Percentiles rank a stretch among this genome's conserved stretches.
phyloP scores from a whole-genome alignment of 2,888 invertebrate species.

The Lithodes maja region DNA sequence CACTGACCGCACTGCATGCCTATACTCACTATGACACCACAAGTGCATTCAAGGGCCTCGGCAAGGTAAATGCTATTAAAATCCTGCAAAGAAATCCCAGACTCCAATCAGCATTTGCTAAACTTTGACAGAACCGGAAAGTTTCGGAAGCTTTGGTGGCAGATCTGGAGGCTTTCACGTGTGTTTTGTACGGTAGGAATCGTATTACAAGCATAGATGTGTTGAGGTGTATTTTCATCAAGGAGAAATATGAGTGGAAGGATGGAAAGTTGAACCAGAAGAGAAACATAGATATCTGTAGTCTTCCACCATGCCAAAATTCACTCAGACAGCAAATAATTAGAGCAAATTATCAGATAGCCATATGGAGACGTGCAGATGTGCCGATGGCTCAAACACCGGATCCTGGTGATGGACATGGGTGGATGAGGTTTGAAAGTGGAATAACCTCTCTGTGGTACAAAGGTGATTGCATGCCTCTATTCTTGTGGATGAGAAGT shows the following conservation, averaged over 20 bases:
- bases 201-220: neutral
- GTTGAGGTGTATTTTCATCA: neutral
- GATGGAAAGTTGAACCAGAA: neutral
- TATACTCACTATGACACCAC: neutral
- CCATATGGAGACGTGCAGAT: constrained; percentile 7
- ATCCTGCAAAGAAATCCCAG: neutral
- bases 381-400: neutral
- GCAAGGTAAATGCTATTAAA: constrained; percentile 5
- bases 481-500: no score
- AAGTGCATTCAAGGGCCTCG: constrained; percentile 18
- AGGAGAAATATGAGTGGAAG: neutral
- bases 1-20: neutral
- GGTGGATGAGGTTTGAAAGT: no score
- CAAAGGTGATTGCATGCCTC: no score
- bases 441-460: no score
- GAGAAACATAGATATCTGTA: neutral
- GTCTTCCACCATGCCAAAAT: neutral
- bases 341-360: constrained; percentile 4
- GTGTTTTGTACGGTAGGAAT: neutral
- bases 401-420: no score
- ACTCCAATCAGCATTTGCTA: neutral
- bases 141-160: neutral
- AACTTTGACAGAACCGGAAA: neutral
- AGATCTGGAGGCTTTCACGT: neutral
- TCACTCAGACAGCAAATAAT: neutral